Conservation (phyloP, 2,797 vertebrate species). For the Neosilurus hyrtlii region DNA sequence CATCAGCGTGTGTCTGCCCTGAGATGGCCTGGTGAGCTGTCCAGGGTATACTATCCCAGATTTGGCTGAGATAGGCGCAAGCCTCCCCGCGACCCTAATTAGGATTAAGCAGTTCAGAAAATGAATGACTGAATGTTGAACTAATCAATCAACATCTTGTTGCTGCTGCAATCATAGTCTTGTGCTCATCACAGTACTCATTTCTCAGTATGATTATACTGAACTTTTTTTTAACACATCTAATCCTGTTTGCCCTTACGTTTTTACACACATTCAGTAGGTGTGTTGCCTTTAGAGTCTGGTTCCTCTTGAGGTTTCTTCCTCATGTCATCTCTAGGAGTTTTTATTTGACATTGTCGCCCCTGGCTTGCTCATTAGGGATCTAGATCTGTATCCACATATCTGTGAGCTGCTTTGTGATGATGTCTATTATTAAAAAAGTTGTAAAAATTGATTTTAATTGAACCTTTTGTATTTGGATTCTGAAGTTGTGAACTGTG, state of each 20-base stretch:
- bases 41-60: too few relatives aligned
- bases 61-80: too few relatives aligned
- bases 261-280: background rate
- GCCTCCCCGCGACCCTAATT: too few relatives aligned
- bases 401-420: background rate
- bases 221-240: background rate
- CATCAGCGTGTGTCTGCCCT: too few relatives aligned
- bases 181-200: background rate
- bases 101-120: too few relatives aligned
- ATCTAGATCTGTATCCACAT: background rate
- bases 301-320: background rate
- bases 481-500: background rate
- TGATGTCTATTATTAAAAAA: conserved; percentile 9
- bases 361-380: background rate
- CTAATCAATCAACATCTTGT: background rate
- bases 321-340: background rate
- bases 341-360: background rate
- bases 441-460: background rate
- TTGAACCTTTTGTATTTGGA: background rate
- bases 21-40: too few relatives aligned
- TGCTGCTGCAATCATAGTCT: background rate
- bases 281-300: background rate
- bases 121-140: background rate
- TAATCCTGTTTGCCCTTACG: background rate
- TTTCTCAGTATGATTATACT: background rate